These are phyloP conservation scores for Papilio polytes DNA, from an alignment of 1,140 invertebrate genomes.

Conservation along the genomic window DNA sequence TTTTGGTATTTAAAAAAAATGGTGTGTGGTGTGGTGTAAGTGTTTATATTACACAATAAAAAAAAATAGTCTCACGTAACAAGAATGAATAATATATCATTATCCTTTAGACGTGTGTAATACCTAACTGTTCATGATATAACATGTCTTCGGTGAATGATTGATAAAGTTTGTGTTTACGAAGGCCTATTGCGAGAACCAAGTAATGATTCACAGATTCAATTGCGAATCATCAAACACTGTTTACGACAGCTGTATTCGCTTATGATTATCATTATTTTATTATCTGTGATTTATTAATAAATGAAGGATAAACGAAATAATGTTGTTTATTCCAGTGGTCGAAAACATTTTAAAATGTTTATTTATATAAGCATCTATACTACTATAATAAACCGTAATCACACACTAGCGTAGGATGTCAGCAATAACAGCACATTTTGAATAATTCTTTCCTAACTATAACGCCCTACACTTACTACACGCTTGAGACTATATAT, in stretches of 20 bases:
- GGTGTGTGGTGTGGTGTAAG: too few species aligned
- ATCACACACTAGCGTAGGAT: too few species aligned
- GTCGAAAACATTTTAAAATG: slow-evolving; percentile 5
- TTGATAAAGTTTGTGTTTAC: slow-evolving; percentile 30
- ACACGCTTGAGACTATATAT: too few species aligned
- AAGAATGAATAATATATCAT: neutral
- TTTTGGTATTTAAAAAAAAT: too few species aligned
- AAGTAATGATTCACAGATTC: slow-evolving; percentile 32
- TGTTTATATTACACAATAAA: too few species aligned
- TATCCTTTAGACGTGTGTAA: slow-evolving; percentile 1
- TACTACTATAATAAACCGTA: too few species aligned
- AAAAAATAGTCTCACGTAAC: neutral
- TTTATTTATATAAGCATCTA: too few species aligned
- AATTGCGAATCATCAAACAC: slow-evolving; percentile 9
- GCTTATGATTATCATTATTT: slow-evolving; percentile 11
- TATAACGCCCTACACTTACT: too few species aligned
- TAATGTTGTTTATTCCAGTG: neutral
- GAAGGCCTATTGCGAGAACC: slow-evolving; percentile 16
- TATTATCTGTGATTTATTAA: slow-evolving; percentile 35
- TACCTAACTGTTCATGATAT: slow-evolving; percentile 29
- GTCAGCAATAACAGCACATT: too few species aligned
- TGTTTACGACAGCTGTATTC: slow-evolving; percentile 23
- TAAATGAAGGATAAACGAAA: slow-evolving; percentile 21
- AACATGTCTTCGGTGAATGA: slow-evolving; percentile 22
- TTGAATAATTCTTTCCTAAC: too few species aligned